phyloP scores from a whole-genome alignment of 2,888 invertebrate species.

The Epirrhoe tristata region DNA sequence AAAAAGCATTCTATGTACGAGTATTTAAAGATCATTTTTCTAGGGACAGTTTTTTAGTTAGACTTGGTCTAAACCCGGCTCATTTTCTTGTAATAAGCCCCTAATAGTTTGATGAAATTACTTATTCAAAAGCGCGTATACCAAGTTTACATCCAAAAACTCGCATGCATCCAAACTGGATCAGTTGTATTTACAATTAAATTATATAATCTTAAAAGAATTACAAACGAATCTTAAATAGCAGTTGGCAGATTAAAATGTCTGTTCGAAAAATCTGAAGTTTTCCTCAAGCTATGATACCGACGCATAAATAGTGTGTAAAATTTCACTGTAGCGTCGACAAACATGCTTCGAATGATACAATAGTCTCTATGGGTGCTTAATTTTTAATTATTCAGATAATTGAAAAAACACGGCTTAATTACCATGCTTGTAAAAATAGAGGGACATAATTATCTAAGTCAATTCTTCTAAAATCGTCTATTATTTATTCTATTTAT shows the following conservation, averaged over 20 bases:
- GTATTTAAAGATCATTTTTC: too few species aligned
- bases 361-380: background rate
- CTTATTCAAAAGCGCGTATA: background rate
- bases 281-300: too few species aligned
- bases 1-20: too few species aligned
- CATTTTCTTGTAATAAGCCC: too few species aligned
- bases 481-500: background rate
- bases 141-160: background rate
- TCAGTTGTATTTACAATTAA: conserved; percentile 8
- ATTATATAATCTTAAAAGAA: conserved; percentile 1
- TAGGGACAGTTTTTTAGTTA: too few species aligned
- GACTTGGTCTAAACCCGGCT: too few species aligned
- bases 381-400: background rate
- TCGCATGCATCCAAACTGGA: conserved; percentile 11
- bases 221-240: background rate
- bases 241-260: background rate
- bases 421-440: background rate
- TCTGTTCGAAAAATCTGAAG: too few species aligned
- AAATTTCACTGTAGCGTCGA: background rate
- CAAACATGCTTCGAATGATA: background rate
- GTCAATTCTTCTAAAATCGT: background rate
- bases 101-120: too few species aligned
- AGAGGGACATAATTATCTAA: background rate
- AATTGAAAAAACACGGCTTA: too few species aligned
- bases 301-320: background rate